Conservation (phyloP, 2,797 vertebrate species). For the Limosa lapponica region DNA sequence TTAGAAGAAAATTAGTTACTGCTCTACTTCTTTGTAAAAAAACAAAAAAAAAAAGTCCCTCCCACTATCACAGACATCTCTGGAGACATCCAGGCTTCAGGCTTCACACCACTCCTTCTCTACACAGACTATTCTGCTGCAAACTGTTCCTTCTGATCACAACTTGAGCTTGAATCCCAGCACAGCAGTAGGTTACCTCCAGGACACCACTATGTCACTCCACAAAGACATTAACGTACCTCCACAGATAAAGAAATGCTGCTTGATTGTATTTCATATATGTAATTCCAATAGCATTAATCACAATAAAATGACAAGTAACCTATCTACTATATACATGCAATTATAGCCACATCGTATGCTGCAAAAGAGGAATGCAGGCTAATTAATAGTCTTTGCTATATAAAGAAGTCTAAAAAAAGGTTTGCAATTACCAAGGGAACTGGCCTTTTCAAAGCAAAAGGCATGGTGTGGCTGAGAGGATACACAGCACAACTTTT, state of each 20-base stretch:
- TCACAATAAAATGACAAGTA: not conserved
- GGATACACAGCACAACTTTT: not conserved
- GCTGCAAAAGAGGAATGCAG: not conserved
- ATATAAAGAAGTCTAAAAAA: not conserved
- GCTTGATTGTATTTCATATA: not conserved
- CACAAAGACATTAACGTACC: not conserved
- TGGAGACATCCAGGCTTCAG: not conserved
- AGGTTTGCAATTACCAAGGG: not conserved
- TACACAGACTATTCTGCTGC: not conserved
- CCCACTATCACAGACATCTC: not conserved
- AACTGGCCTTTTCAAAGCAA: not conserved
- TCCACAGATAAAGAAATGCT: not conserved
- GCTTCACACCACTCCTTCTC: not conserved
- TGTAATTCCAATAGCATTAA: not conserved
- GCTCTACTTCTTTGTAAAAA: not conserved
- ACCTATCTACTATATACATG: not conserved
- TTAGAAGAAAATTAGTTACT: not conserved
- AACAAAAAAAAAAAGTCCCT: not conserved
- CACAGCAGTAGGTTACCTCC: fast-evolving
- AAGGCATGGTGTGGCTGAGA: not conserved
- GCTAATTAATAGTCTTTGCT: not conserved
- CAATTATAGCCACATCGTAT: not conserved
- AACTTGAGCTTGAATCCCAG: not conserved
- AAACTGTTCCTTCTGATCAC: not conserved
- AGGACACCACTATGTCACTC: not conserved